Conservation (phyloP, 2,888 invertebrate genomes). For the Nomada ruficornis region DNA sequence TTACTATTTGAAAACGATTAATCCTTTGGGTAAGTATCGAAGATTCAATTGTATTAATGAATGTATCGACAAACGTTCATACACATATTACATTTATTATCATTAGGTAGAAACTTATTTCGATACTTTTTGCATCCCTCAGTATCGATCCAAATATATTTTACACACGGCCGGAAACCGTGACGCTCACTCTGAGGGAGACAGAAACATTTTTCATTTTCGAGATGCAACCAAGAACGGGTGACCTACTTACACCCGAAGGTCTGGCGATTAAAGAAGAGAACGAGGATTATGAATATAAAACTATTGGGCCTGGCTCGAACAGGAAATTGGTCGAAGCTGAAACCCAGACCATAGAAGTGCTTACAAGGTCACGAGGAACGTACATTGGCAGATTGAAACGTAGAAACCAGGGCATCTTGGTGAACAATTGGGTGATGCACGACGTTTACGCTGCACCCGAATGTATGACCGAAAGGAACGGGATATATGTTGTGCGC, state of each 20-base stretch:
- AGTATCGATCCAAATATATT: conserved; percentile 55
- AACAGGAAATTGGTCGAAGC: conserved; percentile 88
- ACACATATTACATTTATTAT: not conserved
- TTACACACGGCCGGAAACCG: conserved; percentile 84
- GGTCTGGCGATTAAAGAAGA: conserved; percentile 86
- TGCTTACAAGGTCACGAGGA: conserved; percentile 88
- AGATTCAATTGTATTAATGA: not conserved
- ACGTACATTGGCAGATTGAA: conserved; percentile 86
- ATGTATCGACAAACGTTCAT: not conserved
- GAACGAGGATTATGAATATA: conserved; percentile 88
- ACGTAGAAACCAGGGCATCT: conserved; percentile 87
- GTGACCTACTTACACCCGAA: conserved; percentile 87
- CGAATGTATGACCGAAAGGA: conserved; percentile 78
- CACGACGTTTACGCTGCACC: conserved; percentile 86
- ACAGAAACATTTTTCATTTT: conserved; percentile 88
- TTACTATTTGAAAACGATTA: not conserved
- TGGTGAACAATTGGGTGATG: conserved; percentile 92
- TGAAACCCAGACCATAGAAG: conserved; percentile 89
- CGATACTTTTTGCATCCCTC: not conserved
- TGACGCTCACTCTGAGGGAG: conserved; percentile 88
- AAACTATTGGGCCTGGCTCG: conserved; percentile 89
- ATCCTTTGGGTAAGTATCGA: not conserved
- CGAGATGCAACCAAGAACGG: conserved; percentile 88
- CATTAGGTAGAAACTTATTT: not conserved
- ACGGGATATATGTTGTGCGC: conserved; percentile 46